Conservation (phyloP, 2,797 vertebrate genomes). For the Scolopax rusticola region DNA sequence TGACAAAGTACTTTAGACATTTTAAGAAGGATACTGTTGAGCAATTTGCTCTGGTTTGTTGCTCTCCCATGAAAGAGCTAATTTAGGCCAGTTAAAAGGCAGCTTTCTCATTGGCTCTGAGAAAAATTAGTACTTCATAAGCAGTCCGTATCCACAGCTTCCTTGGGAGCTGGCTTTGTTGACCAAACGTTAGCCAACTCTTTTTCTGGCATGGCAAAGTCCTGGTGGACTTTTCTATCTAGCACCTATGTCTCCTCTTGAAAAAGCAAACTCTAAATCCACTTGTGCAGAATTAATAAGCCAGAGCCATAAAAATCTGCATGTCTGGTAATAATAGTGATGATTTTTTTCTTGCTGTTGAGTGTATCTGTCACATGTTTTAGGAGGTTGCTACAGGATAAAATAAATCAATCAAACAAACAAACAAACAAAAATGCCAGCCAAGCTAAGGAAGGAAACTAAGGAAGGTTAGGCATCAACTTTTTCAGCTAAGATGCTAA, state of each 20-base stretch:
- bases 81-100: constrained; percentile 33
- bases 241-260: neutral
- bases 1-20: constrained; percentile 58
- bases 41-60: constrained; percentile 61
- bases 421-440: neutral
- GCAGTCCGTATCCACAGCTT: constrained; percentile 1
- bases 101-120: constrained; percentile 4
- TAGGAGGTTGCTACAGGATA: neutral
- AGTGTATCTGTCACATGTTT: neutral
- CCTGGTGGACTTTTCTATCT: neutral
- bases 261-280: neutral
- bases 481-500: neutral
- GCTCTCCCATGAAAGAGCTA: constrained; percentile 37
- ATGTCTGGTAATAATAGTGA: neutral
- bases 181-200: neutral
- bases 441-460: neutral
- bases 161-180: neutral
- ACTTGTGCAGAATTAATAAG: neutral
- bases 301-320: neutral
- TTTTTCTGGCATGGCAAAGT: neutral
- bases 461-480: neutral
- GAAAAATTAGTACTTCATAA: neutral
- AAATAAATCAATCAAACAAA: neutral
- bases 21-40: constrained; percentile 47
- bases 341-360: neutral